phyloP scores from a whole-genome alignment of 1,140 invertebrate species.

The Thaumetopoea pityocampa region DNA sequence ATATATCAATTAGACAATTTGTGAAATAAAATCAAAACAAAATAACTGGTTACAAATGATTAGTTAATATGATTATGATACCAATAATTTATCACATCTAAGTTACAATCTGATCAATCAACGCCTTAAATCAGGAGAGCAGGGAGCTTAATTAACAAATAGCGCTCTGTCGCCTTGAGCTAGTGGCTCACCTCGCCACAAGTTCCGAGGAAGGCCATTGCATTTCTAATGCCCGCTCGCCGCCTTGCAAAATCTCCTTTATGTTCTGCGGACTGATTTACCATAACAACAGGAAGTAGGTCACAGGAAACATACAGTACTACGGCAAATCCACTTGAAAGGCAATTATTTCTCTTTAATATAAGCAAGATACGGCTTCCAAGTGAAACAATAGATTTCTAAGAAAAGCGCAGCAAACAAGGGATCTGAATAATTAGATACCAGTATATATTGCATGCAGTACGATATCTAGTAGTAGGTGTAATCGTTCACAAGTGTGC shows the following conservation, averaged over 20 bases:
- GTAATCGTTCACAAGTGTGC: conserved; percentile 52
- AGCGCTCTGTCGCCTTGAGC: conserved; percentile 42
- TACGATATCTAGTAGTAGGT: conserved; percentile 45
- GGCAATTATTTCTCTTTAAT: too few species aligned
- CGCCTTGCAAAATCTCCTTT: conserved; percentile 42
- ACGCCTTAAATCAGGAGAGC: conserved; percentile 14
- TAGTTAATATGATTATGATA: too few species aligned
- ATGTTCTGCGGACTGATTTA: conserved; percentile 20
- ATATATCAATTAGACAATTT: conserved; percentile 4
- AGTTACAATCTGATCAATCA: conserved; percentile 19
- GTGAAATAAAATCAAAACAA: too few species aligned
- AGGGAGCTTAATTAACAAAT: conserved; percentile 43
- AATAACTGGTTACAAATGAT: too few species aligned
- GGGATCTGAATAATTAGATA: conserved; percentile 21
- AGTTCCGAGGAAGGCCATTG: conserved; percentile 46
- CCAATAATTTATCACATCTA: too few species aligned
- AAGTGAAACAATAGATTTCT: background rate
- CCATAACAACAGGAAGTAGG: conserved; percentile 19
- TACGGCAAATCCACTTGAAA: too few species aligned
- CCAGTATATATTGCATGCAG: conserved; percentile 38
- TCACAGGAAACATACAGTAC: conserved; percentile 12
- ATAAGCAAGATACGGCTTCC: too few species aligned
- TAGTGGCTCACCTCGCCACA: conserved; percentile 52
- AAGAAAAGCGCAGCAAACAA: background rate
- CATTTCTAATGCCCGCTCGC: conserved; percentile 54